Percentiles rank a stretch among this genome's conserved stretches.
phyloP scores from a whole-genome alignment of 2,888 invertebrate species.

The Iselma pallidipennis region DNA sequence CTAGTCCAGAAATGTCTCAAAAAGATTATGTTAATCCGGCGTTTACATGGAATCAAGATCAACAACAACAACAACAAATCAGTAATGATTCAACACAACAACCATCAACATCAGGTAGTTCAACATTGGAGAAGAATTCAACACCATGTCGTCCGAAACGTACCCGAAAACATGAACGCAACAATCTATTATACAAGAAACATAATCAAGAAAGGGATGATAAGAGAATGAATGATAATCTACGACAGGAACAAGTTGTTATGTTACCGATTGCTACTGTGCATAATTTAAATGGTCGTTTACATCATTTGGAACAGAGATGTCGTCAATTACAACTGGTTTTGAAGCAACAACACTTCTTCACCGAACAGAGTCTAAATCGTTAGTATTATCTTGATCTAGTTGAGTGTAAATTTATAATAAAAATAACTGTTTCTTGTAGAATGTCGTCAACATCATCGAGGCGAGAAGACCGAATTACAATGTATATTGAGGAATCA shows the following conservation, averaged over 20 bases:
- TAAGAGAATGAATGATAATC: constrained; percentile 30
- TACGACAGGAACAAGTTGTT: constrained; percentile 38
- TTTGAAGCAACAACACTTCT: constrained; percentile 64
- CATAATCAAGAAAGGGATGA: constrained; percentile 35
- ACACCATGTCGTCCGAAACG: constrained; percentile 51
- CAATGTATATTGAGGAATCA: constrained; percentile 59
- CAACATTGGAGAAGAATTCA: constrained; percentile 40
- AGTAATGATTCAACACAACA: constrained; percentile 1
- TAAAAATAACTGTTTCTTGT: constrained; percentile 27
- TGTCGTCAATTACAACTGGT: constrained; percentile 66
- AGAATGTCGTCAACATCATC: constrained; percentile 63
- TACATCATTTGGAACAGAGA: constrained; percentile 62
- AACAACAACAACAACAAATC: constrained; percentile 18
- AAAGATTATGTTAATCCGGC: constrained; percentile 26
- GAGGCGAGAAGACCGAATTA: constrained; percentile 60
- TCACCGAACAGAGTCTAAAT: constrained; percentile 66
- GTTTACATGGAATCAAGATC: constrained; percentile 34
- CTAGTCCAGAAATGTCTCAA: constrained; percentile 2
- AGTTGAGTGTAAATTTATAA: constrained; percentile 7
- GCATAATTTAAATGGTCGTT: constrained; percentile 49
- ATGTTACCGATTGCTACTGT: constrained; percentile 45
- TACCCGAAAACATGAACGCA: constrained; percentile 52
- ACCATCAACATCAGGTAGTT: constrained; percentile 45
- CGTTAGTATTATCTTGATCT: constrained; percentile 56
- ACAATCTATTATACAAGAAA: constrained; percentile 41